Base-by-base conservation (phyloP, 2,797 vertebrate species). In the Tragopan temminckii region DNA sequence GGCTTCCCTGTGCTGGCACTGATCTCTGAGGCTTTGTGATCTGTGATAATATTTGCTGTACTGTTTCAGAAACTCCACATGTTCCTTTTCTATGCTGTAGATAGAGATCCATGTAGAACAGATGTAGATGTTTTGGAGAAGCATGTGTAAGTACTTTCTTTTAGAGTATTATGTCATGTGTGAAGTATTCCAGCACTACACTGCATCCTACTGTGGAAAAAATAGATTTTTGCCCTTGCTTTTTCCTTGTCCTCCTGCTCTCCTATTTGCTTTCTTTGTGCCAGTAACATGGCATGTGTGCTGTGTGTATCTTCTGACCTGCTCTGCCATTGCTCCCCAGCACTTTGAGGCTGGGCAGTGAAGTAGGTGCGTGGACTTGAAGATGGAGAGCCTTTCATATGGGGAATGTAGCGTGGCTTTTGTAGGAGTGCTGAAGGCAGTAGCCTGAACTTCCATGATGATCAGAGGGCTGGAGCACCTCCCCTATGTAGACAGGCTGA, bases 41-140 rank as follows among this genome's bases (percentile, higher is more conserved):
- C 57, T 0, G 0, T 16, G 36, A 50, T 33, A 27, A 3, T 35
- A 8, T 23, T 88, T 40, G 9, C 45, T 19, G 18, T 15, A 3
- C 18, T 55, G 0, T 55, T 89, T 45, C 29, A 83, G 62, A 61
- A 91, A 35, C 55, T 48, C 21, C n/a, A 25, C 15, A 7, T 0
- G 0, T 66, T 85, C 23, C 36, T 85, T 68, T 70, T 42, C 80
- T 11, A 24, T 29, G 38, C 38, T 46, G 0, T 58, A 70, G 50
- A 10, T 69, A 27, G 31, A 46, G 67, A 21, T 46, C 8, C 11
- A 2, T 1, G 0, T 24, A 53, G 70, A 88, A 40, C 35, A 84
- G 83, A 52, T 62, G 18, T 24, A 75, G 42, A 10, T 91, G 31
- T 64, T 93, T 67, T 45, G 46, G 43, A 86, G 74, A 6, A 81